Evolutionary conservation across 2,797 vertebrate genomes (phyloP), one percentile per base, ranked within the genome.

Genomic region (Enteromius treurensis): DNA sequence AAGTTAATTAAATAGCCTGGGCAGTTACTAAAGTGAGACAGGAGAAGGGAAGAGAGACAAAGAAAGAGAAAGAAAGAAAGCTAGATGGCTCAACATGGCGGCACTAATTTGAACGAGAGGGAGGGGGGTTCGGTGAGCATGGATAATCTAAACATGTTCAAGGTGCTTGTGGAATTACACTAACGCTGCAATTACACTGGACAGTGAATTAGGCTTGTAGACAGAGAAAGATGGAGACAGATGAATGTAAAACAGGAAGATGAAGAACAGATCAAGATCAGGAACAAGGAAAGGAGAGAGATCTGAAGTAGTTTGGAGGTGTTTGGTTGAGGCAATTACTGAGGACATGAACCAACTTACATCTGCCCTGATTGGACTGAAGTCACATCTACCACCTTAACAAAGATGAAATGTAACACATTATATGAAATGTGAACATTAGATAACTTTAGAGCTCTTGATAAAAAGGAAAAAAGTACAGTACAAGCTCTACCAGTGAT

Each of bases 1-100:
- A 88, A 89, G 89, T 90, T 89, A 90, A 91, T 90, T 88, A 89
- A 91, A 89, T 87, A 88, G 79, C 77, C 79, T 69, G 77, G 77
- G 77, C 84, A 79, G 86, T 84, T 87, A 84, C 87, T 89, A 86
- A 87, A 89, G 82, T 47, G 14, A 83, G 76, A 71, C 7, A 64
- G 67, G 42, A 81, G 32, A 49, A 55, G 40, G 68, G 49, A 45
- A 80, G 64, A 51, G n/a, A 71, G 79, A 70, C 11, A 69, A 45
- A 19, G 23, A 6, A n/a, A 58, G 64, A 69, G 45, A 82, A 37
- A 79, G 71, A 37, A 73, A 77, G 53, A n/a, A n/a, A n/a, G n/a
- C 69, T 82, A 83, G 64, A 83, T 67, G 75, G 80, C 86, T 81
- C 45, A 60, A 82, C 80, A 73, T 79, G 83, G 74, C 5, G 40